A percentile compares a stretch with the other conserved stretches of the same genome.
Conservation (phyloP, 2,797 vertebrate genomes). For the Sebastes matsubarae region DNA sequence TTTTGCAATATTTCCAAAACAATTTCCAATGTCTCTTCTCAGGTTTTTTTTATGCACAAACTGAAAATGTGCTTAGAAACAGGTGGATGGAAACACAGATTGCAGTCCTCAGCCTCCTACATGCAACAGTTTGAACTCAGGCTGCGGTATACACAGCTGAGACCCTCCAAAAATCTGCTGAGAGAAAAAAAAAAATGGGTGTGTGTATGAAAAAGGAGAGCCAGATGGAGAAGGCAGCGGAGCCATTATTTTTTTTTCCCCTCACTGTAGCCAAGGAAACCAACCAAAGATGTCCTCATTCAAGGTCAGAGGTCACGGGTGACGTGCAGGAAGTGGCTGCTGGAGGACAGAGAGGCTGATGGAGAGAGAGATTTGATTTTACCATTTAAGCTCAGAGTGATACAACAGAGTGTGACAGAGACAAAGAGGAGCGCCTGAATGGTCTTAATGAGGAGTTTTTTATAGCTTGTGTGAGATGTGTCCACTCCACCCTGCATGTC, state of each 20-base stretch:
- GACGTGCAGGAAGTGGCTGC: slow-evolving; percentile 55
- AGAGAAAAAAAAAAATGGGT: slow-evolving; percentile 1
- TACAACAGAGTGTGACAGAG: slow-evolving; percentile 17
- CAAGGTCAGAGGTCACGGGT: slow-evolving; percentile 63
- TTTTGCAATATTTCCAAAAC: no score
- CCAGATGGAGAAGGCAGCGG: slow-evolving; percentile 38
- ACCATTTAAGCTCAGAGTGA: slow-evolving; percentile 21
- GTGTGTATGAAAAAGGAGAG: slow-evolving; percentile 27
- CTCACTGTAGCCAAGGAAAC: slow-evolving; percentile 72
- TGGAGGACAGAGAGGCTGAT: slow-evolving; percentile 16
- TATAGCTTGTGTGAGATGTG: slow-evolving; percentile 29
- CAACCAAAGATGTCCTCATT: slow-evolving; percentile 55
- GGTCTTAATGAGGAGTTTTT: slow-evolving; percentile 21
- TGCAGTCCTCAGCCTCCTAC: neutral
- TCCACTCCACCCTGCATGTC: slow-evolving; percentile 38
- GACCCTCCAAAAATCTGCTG: slow-evolving; percentile 30
- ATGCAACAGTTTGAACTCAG: neutral
- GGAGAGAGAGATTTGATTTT: slow-evolving; percentile 28
- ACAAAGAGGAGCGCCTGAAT: neutral
- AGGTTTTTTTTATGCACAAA: neutral
- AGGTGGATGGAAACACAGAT: neutral
- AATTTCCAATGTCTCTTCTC: neutral
- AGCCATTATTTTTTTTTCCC: slow-evolving; percentile 3
- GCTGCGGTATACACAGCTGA: slow-evolving; percentile 18
- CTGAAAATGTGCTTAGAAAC: neutral